A percentile compares a stretch with the other conserved stretches of the same genome.
Conservation (phyloP, 2,888 invertebrate species). For the Thera britannica region DNA sequence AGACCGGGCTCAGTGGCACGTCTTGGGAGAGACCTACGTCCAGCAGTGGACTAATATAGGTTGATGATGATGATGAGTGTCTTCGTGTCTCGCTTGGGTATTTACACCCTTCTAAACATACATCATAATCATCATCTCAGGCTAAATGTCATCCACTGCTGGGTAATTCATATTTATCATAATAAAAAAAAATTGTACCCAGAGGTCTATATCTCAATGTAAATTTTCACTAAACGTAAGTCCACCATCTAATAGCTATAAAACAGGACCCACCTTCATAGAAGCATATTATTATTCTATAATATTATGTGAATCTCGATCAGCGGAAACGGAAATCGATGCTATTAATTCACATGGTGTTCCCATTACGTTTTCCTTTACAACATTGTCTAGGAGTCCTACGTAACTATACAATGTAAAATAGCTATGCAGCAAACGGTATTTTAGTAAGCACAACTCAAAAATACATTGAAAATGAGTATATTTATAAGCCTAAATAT, state of each 20-base stretch:
- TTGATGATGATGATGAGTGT: too few relatives aligned
- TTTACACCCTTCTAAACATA: too few relatives aligned
- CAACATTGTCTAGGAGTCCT: background rate
- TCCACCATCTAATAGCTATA: background rate
- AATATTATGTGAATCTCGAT: background rate
- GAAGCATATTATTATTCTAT: background rate
- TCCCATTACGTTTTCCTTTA: conserved; percentile 10
- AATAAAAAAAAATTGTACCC: too few relatives aligned
- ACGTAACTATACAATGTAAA: background rate
- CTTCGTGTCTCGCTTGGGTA: too few relatives aligned
- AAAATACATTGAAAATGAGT: conserved; percentile 14
- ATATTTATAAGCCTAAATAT: conserved; percentile 30
- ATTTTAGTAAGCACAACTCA: background rate
- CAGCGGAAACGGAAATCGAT: conserved; percentile 20
- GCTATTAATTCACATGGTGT: conserved; percentile 17
- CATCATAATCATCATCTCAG: too few relatives aligned
- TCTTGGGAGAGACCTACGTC: too few relatives aligned
- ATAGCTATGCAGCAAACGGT: background rate
- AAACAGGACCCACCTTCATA: background rate
- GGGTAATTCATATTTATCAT: too few relatives aligned
- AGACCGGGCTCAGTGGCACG: too few relatives aligned
- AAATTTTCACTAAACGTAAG: background rate
- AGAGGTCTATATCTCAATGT: too few relatives aligned
- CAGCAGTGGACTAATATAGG: too few relatives aligned
- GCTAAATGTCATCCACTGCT: too few relatives aligned